A percentile compares a stretch with the other conserved stretches of the same genome.
Conservation (phyloP, 2,113 vertebrate species). For the Urocitellus parryii region DNA sequence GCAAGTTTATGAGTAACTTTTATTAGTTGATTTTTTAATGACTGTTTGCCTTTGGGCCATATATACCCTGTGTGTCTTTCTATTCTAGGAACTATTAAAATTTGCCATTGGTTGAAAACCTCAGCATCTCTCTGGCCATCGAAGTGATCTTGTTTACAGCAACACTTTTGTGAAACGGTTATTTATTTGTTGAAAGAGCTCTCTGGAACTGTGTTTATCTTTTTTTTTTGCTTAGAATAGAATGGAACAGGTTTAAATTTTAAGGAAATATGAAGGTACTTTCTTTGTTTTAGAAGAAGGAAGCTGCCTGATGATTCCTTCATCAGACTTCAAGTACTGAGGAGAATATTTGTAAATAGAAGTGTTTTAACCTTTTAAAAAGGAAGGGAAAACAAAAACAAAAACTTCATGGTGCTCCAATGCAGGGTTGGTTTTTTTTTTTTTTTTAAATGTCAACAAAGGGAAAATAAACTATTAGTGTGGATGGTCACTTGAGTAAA, state of each 20-base stretch:
- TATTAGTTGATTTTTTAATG: conserved; percentile 37
- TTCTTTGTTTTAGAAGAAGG: conserved; percentile 68
- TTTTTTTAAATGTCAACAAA: conserved; percentile 55
- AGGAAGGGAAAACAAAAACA: conserved; percentile 43
- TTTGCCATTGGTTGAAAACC: conserved; percentile 58
- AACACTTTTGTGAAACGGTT: conserved; percentile 77
- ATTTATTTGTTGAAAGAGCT: conserved; percentile 83
- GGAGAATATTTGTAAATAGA: conserved; percentile 73
- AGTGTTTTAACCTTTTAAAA: conserved; percentile 74
- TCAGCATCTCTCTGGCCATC: conserved; percentile 62
- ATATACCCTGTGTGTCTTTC: conserved; percentile 42
- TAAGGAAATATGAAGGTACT: conserved; percentile 85
- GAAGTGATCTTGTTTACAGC: conserved; percentile 82
- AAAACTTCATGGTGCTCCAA: conserved; percentile 79
- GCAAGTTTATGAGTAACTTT: conserved; percentile 50
- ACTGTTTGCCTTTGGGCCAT: background rate
- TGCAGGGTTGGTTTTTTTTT: conserved; percentile 72
- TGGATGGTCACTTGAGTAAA: conserved; percentile 79
- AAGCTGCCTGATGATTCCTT: conserved; percentile 78
- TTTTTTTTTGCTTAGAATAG: conserved; percentile 81
- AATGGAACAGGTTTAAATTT: conserved; percentile 77
- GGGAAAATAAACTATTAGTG: conserved; percentile 78
- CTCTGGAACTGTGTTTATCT: conserved; percentile 62
- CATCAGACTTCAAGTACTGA: conserved; percentile 73
- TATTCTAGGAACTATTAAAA: conserved; percentile 65